A percentile compares a stretch with the other conserved stretches of the same genome.
Conservation (phyloP, 2,113 vertebrate species). For the Thamnaconus septentrionalis region DNA sequence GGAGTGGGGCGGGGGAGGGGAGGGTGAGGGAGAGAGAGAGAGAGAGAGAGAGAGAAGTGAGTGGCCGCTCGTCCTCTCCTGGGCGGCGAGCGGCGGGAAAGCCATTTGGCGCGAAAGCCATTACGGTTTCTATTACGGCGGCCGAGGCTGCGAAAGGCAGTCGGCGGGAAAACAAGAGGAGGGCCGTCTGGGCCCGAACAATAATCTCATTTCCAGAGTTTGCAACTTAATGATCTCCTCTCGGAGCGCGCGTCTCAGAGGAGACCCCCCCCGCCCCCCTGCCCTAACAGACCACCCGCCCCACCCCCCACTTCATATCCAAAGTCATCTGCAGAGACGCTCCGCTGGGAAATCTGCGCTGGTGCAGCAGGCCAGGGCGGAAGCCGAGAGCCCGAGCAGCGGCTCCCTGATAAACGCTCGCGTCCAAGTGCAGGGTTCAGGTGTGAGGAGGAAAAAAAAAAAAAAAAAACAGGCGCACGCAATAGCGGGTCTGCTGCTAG, state of each 20-base stretch:
- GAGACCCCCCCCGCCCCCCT: no score
- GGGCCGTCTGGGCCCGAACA: slow-evolving; percentile 54
- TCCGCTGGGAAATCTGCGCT: slow-evolving; percentile 60
- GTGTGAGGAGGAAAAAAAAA: no score
- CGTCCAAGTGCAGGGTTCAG: no score
- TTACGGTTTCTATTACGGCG: slow-evolving; percentile 31
- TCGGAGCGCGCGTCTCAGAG: slow-evolving; percentile 9
- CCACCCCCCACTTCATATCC: slow-evolving; percentile 56
- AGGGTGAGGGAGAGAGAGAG: slow-evolving; percentile 44
- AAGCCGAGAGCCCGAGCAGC: no score
- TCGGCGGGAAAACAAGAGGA: slow-evolving; percentile 60
- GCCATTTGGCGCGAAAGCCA: slow-evolving; percentile 45
- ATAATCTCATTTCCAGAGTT: slow-evolving; percentile 69
- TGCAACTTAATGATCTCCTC: slow-evolving; percentile 67
- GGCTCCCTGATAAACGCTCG: no score
- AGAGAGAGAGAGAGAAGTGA: slow-evolving; percentile 46
- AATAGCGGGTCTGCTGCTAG: no score
- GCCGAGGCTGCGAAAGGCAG: slow-evolving; percentile 46
- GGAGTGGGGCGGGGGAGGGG: no score
- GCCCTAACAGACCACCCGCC: slow-evolving; percentile 37
- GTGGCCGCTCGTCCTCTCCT: slow-evolving; percentile 24
- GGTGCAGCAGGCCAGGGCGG: no score
- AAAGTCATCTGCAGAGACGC: slow-evolving; percentile 50
- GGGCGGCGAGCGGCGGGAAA: slow-evolving; percentile 39
- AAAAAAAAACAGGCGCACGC: no score